phyloP scores from a whole-genome alignment of 1,140 invertebrate genomes.

The Oedothorax gibbosus region DNA sequence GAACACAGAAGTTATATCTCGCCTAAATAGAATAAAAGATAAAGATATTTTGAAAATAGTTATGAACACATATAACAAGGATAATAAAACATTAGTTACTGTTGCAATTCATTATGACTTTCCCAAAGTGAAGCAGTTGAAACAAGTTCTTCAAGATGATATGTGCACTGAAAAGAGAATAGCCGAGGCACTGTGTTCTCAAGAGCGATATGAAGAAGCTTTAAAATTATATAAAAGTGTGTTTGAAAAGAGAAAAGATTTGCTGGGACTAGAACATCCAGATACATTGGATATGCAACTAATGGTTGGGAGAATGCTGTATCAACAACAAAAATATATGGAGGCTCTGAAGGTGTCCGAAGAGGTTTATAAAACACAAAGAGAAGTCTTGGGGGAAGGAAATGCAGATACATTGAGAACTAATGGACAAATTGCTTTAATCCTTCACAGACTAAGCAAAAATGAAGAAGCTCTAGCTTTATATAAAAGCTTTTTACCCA shows the following conservation, averaged over 20 bases:
- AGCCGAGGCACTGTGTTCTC: slow-evolving; percentile 7
- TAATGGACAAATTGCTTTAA: slow-evolving; percentile 60
- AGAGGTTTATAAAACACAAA: slow-evolving; percentile 60
- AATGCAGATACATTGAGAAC: slow-evolving; percentile 63
- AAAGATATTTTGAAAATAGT: slow-evolving; percentile 1
- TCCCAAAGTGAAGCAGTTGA: slow-evolving; percentile 28
- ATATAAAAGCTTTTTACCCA: slow-evolving; percentile 62
- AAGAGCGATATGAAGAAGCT: slow-evolving; percentile 57
- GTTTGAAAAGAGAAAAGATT: slow-evolving; percentile 40
- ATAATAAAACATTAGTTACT: slow-evolving; percentile 15
- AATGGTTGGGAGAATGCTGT: slow-evolving; percentile 24
- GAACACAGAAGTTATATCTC: neutral
- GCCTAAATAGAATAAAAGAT: slow-evolving; percentile 5
- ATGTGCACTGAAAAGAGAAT: neutral
- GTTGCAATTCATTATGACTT: slow-evolving; percentile 31
- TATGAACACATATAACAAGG: slow-evolving; percentile 17
- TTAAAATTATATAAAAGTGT: slow-evolving; percentile 39
- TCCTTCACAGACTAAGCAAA: slow-evolving; percentile 61
- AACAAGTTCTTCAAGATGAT: neutral
- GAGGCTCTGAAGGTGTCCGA: slow-evolving; percentile 62
- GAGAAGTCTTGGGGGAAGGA: slow-evolving; percentile 60
- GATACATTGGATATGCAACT: slow-evolving; percentile 53
- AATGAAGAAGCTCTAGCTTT: slow-evolving; percentile 65
- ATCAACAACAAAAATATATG: slow-evolving; percentile 39
- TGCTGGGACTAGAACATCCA: slow-evolving; percentile 54